A percentile compares a stretch with the other conserved stretches of the same genome.
These are phyloP conservation scores for Nymphalis io DNA, from an alignment of 1,140 invertebrate genomes.

Conservation along the genomic window DNA sequence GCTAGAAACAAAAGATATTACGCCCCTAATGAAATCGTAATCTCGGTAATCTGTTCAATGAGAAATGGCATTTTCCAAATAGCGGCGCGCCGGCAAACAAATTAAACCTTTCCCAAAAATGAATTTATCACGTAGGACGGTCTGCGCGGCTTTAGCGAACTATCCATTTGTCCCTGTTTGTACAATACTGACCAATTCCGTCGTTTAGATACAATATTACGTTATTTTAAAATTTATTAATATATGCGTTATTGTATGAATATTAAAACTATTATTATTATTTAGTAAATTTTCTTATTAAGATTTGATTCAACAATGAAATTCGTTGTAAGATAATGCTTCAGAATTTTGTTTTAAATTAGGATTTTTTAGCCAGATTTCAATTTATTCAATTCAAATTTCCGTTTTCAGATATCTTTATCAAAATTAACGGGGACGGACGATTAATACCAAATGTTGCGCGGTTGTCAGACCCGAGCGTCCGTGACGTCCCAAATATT, in stretches of 20 bases:
- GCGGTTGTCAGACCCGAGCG: conserved; percentile 26
- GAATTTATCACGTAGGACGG: conserved; percentile 72
- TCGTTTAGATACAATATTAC: not conserved
- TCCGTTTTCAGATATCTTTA: conserved; percentile 10
- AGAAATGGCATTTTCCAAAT: conserved; percentile 76
- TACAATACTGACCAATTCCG: conserved; percentile 39
- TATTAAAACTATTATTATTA: too few species aligned
- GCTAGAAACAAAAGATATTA: conserved; percentile 67
- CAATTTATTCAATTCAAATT: too few species aligned
- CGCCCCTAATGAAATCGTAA: conserved; percentile 78
- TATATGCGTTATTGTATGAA: not conserved
- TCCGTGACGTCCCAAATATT: conserved; percentile 53
- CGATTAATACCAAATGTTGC: conserved; percentile 65
- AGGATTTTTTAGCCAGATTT: too few species aligned
- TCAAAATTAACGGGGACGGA: conserved; percentile 41
- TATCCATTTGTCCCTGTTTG: conserved; percentile 58
- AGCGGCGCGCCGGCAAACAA: conserved; percentile 69
- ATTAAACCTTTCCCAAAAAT: conserved; percentile 78
- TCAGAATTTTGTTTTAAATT: too few species aligned
- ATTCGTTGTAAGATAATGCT: too few species aligned
- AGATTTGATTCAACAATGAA: too few species aligned
- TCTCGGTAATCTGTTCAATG: conserved; percentile 78
- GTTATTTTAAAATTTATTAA: not conserved
- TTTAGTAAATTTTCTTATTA: conserved; percentile 9
- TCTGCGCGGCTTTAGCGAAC: conserved; percentile 48